These are phyloP conservation scores for Pangasius sanitwongsei DNA, from an alignment of 2,797 vertebrate species.

Conservation along the genomic window DNA sequence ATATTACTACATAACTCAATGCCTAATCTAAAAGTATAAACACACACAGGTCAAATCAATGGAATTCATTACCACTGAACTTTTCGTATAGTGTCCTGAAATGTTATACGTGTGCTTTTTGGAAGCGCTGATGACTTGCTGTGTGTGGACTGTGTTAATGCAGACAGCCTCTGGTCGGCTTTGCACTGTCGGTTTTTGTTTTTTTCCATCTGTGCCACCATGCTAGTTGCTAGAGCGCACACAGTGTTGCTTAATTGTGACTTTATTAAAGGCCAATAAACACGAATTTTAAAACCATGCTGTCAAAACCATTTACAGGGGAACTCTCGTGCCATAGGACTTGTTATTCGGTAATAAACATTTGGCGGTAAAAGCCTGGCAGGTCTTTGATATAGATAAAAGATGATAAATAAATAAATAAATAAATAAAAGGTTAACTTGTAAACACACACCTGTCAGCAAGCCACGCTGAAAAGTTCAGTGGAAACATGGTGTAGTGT, in stretches of 20 bases:
- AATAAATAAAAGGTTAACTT: neutral
- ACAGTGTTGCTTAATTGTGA: constrained; percentile 33
- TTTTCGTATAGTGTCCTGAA: neutral
- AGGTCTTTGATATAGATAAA: neutral
- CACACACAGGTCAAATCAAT: neutral
- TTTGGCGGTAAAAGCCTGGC: neutral
- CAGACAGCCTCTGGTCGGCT: neutral
- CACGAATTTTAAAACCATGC: constrained; percentile 25
- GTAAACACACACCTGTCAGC: neutral
- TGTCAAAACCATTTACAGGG: constrained; percentile 36
- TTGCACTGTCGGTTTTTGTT: neutral
- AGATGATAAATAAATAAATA: too few species aligned
- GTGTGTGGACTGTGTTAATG: neutral
- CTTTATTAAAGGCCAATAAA: constrained; percentile 43
- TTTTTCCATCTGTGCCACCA: neutral
- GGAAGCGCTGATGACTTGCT: neutral
- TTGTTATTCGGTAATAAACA: neutral
- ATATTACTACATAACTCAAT: neutral
- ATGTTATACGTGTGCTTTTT: neutral
- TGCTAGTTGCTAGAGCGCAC: neutral
- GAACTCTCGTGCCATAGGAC: neutral
- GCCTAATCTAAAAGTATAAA: constrained; percentile 19
- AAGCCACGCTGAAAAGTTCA: constrained; percentile 10
- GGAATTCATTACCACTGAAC: neutral
- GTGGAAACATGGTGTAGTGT: neutral